These are phyloP conservation scores for Halictus ligatus DNA, from an alignment of 2,888 invertebrate species.

Conservation along the genomic window DNA sequence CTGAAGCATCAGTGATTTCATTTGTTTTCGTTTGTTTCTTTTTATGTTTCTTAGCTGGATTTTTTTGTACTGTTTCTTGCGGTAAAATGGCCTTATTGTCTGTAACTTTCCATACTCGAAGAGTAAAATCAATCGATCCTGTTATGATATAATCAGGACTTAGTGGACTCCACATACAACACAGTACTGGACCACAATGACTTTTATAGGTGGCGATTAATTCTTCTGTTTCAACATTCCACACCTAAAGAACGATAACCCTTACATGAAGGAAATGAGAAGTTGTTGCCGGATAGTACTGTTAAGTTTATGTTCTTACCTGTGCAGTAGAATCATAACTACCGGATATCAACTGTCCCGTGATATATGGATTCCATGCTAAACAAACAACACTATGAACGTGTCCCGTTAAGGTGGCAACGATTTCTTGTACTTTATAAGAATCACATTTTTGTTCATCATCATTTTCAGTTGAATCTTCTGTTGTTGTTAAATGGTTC, in stretches of 20 bases:
- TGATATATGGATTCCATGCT: constrained; percentile 89
- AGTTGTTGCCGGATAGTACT: not conserved
- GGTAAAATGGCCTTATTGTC: constrained; percentile 80
- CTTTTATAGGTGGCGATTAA: constrained; percentile 87
- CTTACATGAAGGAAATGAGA: not conserved
- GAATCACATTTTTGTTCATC: constrained; percentile 15
- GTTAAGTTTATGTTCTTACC: constrained; percentile 83
- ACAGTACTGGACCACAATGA: constrained; percentile 86
- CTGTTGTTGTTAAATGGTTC: constrained; percentile 35
- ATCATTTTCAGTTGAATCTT: constrained; percentile 28
- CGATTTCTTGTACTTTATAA: constrained; percentile 71
- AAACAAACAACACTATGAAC: constrained; percentile 86
- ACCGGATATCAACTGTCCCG: constrained; percentile 88
- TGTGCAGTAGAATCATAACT: constrained; percentile 89
- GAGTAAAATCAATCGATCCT: constrained; percentile 88
- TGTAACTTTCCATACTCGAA: constrained; percentile 87
- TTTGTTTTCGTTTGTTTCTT: constrained; percentile 62
- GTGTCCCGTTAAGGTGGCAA: constrained; percentile 86
- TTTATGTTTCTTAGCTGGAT: constrained; percentile 72
- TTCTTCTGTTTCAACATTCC: constrained; percentile 86
- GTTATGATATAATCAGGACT: constrained; percentile 87
- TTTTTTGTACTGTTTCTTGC: constrained; percentile 74
- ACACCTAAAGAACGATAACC: constrained; percentile 85
- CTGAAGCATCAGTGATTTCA: not conserved
- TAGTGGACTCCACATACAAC: constrained; percentile 88